Evolutionary conservation across 2,888 invertebrate genomes (phyloP), one percentile per base, ranked within the genome.

Genomic region (Germaria angustata): DNA sequence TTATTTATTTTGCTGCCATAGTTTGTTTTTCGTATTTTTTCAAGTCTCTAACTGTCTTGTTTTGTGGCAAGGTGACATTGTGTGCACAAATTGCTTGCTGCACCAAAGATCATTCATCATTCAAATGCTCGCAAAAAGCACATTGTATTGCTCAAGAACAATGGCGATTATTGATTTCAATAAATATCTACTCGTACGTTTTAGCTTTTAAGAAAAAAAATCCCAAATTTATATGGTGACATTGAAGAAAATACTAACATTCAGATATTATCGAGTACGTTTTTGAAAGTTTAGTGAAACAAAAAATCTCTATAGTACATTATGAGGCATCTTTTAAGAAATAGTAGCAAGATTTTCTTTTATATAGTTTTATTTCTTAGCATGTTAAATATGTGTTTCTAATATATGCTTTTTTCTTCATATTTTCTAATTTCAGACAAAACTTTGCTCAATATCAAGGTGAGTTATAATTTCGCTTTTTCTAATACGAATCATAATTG

Each of bases 41-140:
- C 5, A 46, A 32, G 20, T 32, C 22, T 22, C 24, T 57, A 46
- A 28, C 32, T 22, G 13, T 8, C 39, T 32, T 61, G 44, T 77
- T 72, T 66, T 77, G 71, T 72, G 66, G 41, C 71, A 72, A 81
- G 73, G 68, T 81, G 77, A 77, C 77, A 81, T 57, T 75, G 65
- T 66, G 51, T 65, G 57, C 73, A 73, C 81, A 81, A 81, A 81
- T 81, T 81, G 81, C 72, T 55, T 69, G 72, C 55, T 61, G n/a
- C 39, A 39, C 55, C 17, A 34, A 61, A 81, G 46, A 77, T 81
- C 81, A 77, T 77, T 73, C 77, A 78, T 81, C 81, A 81, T 73
- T 81, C 61, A 41, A 76, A 53, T 20, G 34, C 20, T n/a, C 5
- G n/a, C 39, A 46, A 69, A 55, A 22, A 71, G 7, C n/a, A 24